phyloP scores from a whole-genome alignment of 1,140 invertebrate genomes.

The Camponotus floridanus region DNA sequence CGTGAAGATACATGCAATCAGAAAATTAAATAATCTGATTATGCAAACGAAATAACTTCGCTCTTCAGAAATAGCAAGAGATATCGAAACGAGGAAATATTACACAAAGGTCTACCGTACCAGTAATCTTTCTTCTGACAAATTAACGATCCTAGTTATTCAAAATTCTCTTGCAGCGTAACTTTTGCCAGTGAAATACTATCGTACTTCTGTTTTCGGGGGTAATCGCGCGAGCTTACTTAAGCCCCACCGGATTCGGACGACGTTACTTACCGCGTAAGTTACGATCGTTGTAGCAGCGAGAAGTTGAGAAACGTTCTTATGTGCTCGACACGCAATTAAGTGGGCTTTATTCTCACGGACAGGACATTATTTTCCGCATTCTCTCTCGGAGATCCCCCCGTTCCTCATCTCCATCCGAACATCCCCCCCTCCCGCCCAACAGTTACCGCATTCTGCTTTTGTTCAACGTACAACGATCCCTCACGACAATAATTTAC shows the following conservation, averaged over 20 bases:
- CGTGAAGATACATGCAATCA: neutral
- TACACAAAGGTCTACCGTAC: neutral
- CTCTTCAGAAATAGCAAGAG: neutral
- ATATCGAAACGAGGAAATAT: conserved; percentile 14
- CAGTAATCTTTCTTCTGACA: neutral
- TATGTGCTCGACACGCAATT: conserved; percentile 63
- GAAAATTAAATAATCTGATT: neutral
- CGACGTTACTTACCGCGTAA: conserved; percentile 60
- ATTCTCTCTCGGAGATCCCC: neutral
- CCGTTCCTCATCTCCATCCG: neutral
- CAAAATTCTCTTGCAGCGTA: neutral
- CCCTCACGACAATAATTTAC: conserved; percentile 43
- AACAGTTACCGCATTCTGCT: conserved; percentile 21
- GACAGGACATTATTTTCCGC: conserved; percentile 60
- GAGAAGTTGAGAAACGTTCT: conserved; percentile 64
- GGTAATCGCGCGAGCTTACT: conserved; percentile 49
- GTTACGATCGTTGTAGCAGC: conserved; percentile 59
- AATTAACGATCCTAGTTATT: conserved; percentile 16
- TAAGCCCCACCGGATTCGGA: conserved; percentile 38
- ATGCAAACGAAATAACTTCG: neutral
- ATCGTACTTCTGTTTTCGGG: conserved; percentile 42
- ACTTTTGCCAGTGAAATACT: conserved; percentile 9
- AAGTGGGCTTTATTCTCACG: conserved; percentile 65
- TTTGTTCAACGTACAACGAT: conserved; percentile 51
- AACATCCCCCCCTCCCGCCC: too few species aligned